Percentiles rank a stretch among this genome's conserved stretches.
phyloP scores from a whole-genome alignment of 1,140 invertebrate species.

The Ceratina australensis region DNA sequence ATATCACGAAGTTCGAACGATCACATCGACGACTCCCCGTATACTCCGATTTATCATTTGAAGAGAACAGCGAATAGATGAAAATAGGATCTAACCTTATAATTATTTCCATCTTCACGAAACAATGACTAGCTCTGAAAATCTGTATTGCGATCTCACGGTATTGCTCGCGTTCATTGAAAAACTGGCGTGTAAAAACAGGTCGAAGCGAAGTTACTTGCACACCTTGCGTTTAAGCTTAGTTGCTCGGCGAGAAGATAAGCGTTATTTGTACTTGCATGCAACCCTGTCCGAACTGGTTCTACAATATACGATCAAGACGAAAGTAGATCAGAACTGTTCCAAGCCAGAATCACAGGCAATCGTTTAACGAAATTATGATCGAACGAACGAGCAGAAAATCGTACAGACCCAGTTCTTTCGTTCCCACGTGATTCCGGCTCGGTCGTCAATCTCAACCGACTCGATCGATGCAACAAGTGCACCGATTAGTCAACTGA shows the following conservation, averaged over 20 bases:
- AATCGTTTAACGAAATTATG: too few species aligned
- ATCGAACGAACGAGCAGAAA: not conserved
- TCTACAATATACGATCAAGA: not conserved
- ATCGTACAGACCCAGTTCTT: not conserved
- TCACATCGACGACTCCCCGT: conserved; percentile 14
- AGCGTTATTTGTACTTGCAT: conserved; percentile 3
- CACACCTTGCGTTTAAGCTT: not conserved
- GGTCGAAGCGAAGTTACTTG: not conserved
- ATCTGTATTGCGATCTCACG: not conserved
- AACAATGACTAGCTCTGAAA: not conserved
- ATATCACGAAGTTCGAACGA: conserved; percentile 10
- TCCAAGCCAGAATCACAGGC: not conserved
- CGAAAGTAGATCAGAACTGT: not conserved
- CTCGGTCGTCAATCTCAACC: not conserved
- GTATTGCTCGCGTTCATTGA: not conserved
- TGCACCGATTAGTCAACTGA: not conserved
- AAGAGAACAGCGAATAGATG: not conserved
- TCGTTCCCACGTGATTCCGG: not conserved
- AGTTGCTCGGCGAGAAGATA: not conserved
- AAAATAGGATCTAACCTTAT: not conserved
- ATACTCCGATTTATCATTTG: not conserved
- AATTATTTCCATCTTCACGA: not conserved
- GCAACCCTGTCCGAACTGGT: not conserved
- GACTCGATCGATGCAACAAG: not conserved
- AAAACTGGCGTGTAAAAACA: not conserved